Evolutionary conservation across 2,888 invertebrate species (phyloP).

Genomic region (Coenonympha arcania): DNA sequence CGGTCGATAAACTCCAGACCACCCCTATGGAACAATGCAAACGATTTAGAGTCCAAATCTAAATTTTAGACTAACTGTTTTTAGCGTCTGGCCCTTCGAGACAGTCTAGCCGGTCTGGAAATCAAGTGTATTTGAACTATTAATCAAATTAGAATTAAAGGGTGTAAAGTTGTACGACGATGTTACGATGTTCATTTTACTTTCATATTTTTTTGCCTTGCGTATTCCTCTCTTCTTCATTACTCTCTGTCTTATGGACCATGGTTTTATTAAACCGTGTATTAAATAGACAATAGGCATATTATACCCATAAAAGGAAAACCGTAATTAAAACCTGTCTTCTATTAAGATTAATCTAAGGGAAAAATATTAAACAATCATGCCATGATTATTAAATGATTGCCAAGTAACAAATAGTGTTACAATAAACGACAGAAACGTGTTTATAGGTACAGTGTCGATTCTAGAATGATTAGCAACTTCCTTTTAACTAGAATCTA

Average conservation of each 20-base stretch:
- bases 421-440: not conserved
- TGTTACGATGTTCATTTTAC: no score
- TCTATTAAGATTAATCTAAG: not conserved
- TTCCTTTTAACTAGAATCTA: constrained; percentile 31
- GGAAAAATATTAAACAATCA: not conserved
- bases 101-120: constrained; percentile 24
- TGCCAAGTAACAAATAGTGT: not conserved
- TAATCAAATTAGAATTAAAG: not conserved
- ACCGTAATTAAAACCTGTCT: not conserved
- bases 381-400: not conserved
- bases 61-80: constrained; percentile 36
- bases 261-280: no score
- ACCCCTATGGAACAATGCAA: constrained; percentile 44
- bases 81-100: constrained; percentile 15
- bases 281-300: no score
- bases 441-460: not conserved
- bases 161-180: not conserved
- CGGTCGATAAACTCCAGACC: constrained; percentile 64
- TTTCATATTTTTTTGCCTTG: no score
- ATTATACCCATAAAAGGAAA: not conserved
- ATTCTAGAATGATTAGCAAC: constrained; percentile 12
- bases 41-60: no score
- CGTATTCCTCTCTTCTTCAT: no score
- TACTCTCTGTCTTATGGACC: no score
- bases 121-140: constrained; percentile 13